These are phyloP conservation scores for Amniataba percoides DNA, from an alignment of 2,797 vertebrate species.

Conservation along the genomic window DNA sequence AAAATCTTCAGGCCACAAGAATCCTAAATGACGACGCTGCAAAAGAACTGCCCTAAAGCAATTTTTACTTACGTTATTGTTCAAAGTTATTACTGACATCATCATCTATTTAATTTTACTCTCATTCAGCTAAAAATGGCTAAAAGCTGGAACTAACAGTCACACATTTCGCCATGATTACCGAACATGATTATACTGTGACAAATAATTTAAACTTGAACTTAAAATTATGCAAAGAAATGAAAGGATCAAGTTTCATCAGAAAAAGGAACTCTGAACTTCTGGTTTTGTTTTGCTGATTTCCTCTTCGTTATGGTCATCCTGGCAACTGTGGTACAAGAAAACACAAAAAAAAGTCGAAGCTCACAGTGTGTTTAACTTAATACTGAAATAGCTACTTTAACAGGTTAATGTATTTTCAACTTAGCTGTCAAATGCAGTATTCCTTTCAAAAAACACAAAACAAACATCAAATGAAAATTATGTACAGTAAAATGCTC, in stretches of 20 bases:
- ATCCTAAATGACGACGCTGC: too few species aligned
- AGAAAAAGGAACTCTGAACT: conserved; percentile 11
- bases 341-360: neutral
- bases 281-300: neutral
- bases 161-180: too few species aligned
- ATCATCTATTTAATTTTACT: too few species aligned
- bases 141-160: too few species aligned
- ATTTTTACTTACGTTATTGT: too few species aligned
- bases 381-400: neutral
- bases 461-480: neutral
- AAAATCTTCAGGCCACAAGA: too few species aligned
- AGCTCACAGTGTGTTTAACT: neutral
- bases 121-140: too few species aligned
- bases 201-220: too few species aligned
- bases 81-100: too few species aligned
- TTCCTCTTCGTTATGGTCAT: neutral
- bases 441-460: neutral
- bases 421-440: neutral
- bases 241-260: neutral
- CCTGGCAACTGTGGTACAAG: neutral
- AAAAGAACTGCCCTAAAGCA: too few species aligned
- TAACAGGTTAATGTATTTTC: neutral
- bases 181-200: too few species aligned
- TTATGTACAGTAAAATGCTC: neutral
- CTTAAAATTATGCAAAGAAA: neutral